Percentiles rank a stretch among this genome's conserved stretches.
These are phyloP conservation scores for Ctenosaura bakeri DNA, from an alignment of 2,797 vertebrate species.

Conservation along the genomic window DNA sequence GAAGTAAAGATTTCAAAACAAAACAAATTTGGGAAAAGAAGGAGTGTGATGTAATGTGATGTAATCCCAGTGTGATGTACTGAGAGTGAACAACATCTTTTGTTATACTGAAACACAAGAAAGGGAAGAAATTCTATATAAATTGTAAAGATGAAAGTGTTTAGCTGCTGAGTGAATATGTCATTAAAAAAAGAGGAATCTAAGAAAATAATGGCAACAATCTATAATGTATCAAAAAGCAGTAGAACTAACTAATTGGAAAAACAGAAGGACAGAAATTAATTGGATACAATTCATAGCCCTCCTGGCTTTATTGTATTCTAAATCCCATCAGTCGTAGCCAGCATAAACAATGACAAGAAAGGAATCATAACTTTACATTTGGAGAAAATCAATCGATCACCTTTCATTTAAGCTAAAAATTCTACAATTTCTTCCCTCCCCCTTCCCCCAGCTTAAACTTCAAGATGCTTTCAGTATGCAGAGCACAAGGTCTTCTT, in stretches of 20 bases:
- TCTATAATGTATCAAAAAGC: background rate
- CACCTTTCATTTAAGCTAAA: background rate
- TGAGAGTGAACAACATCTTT: background rate
- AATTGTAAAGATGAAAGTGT: background rate
- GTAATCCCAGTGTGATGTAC: background rate
- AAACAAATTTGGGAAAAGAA: background rate
- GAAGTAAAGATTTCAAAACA: constrained; percentile 1
- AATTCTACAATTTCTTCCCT: background rate
- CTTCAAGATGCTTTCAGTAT: background rate
- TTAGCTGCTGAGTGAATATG: background rate
- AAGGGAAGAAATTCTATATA: background rate
- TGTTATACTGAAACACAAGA: background rate
- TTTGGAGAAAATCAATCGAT: background rate
- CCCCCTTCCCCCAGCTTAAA: background rate
- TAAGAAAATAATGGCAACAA: background rate
- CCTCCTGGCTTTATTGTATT: background rate
- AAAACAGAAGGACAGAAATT: background rate
- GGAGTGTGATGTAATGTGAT: background rate
- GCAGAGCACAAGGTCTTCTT: background rate
- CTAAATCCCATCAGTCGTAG: background rate
- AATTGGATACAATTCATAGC: background rate
- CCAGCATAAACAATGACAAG: background rate
- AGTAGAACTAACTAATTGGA: background rate
- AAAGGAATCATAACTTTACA: background rate
- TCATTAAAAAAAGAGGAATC: background rate